These are phyloP conservation scores for Leistus spinibarbis DNA, from an alignment of 2,888 invertebrate species.

Conservation along the genomic window DNA sequence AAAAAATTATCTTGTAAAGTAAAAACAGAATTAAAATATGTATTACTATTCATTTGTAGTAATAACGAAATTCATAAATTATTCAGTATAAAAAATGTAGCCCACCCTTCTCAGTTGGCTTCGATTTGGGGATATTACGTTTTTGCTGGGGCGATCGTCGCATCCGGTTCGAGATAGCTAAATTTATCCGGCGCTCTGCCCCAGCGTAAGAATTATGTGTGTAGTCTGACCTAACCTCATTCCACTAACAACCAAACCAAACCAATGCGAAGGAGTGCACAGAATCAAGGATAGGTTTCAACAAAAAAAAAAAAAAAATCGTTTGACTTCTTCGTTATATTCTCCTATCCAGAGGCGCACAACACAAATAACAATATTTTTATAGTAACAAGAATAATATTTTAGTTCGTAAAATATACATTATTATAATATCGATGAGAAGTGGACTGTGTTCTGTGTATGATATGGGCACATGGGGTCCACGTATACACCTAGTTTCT, in stretches of 20 bases:
- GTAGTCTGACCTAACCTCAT: neutral
- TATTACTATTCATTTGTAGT: no score
- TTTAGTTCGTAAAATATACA: no score
- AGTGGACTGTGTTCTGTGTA: no score
- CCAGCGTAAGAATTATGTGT: neutral
- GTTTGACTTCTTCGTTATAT: neutral
- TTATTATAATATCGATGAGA: no score
- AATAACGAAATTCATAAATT: no score
- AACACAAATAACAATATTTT: no score
- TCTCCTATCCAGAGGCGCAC: neutral
- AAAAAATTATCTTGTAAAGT: no score
- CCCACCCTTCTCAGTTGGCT: neutral
- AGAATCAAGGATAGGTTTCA: neutral
- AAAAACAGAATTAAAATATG: no score
- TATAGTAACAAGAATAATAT: neutral
- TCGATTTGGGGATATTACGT: neutral
- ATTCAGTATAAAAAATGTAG: neutral
- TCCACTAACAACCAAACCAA: neutral
- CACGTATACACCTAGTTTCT: no score
- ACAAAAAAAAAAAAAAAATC: neutral
- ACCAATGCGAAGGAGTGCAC: neutral
- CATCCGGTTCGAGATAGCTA: neutral
- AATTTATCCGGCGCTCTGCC: neutral
- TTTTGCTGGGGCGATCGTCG: neutral
- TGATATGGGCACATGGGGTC: no score